phyloP scores from a whole-genome alignment of 2,113 vertebrate genomes.

The Melanocharis versteri region DNA sequence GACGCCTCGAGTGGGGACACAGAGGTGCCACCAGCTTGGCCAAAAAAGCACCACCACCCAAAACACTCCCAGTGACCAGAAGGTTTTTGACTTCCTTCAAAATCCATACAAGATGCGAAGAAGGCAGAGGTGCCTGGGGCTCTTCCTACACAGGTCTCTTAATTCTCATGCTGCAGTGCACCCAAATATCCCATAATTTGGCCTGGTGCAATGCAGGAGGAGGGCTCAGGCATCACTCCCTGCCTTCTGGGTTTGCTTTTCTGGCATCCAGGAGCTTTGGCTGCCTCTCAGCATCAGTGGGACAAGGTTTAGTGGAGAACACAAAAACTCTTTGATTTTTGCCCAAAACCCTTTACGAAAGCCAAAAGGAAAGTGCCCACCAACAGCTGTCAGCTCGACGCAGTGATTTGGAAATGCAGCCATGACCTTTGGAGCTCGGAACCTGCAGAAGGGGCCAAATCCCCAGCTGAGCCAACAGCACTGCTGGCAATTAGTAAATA shows the following conservation, averaged over 20 bases:
- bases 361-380: neutral
- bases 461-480: neutral
- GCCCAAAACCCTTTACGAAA: neutral
- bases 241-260: neutral
- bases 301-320: neutral
- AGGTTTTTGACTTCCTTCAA: neutral
- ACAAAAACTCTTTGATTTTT: neutral
- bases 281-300: neutral
- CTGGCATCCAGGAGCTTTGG: neutral
- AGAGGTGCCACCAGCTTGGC: neutral
- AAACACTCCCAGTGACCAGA: neutral
- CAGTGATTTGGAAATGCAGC: neutral
- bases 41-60: neutral
- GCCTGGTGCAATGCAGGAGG: neutral
- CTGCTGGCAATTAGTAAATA: neutral
- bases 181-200: neutral
- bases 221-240: neutral
- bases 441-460: neutral
- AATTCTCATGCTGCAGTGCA: neutral
- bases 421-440: neutral
- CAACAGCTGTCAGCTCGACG: neutral
- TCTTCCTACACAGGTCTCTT: neutral
- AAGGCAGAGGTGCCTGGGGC: neutral
- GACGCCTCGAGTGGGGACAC: neutral
- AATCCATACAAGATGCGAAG: neutral